Evolutionary conservation across 2,113 vertebrate species (phyloP), one percentile per base, ranked within the genome.

Genomic region (Muntiacus reevesi): DNA sequence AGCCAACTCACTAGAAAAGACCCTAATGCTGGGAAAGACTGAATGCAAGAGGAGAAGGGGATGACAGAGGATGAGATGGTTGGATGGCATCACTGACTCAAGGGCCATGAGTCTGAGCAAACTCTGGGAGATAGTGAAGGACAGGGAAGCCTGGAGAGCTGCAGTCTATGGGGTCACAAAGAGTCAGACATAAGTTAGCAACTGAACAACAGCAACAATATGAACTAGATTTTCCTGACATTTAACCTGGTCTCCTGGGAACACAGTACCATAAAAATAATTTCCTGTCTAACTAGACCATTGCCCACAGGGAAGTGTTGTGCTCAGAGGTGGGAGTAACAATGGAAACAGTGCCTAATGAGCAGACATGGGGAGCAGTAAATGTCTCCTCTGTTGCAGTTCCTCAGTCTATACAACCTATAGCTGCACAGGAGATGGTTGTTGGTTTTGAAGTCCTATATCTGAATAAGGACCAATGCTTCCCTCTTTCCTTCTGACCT

Each of bases 341-440:
- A 47, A 3, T 16, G 74, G 14, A 79, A 36, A 57, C 16, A 54
- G 30, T 47, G 30, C 19, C 21, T 52, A 60, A 82, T 52, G 25
- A 15, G 23, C 78, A 64, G 47, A 21, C 28, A 67, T 4, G 10
- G 45, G 62, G 17, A 83, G 27, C 17, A 10, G n/a, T 43, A 11
- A 16, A 6, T 21, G 30, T 23, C n/a, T 67, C n/a, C n/a, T 64
- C 47, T 64, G 79, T 11, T 54, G 57, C 1, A 23, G 17, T 25
- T 1, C 17, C 45, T 67, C 17, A 12, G 17, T 13, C 21, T 83
- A 7, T 1, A 2, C 12, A 43, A 4, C 2, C 1, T 30, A 16
- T 19, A 36, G 27, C 27, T 27, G 4, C 28, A 54, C 17, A 83
- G 50, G 14, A 21, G 11, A 33, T 7, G 7, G 52, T 3, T 47